Evolutionary conservation across 2,113 vertebrate species (phyloP).

Genomic region (Brachyistius frenatus): DNA sequence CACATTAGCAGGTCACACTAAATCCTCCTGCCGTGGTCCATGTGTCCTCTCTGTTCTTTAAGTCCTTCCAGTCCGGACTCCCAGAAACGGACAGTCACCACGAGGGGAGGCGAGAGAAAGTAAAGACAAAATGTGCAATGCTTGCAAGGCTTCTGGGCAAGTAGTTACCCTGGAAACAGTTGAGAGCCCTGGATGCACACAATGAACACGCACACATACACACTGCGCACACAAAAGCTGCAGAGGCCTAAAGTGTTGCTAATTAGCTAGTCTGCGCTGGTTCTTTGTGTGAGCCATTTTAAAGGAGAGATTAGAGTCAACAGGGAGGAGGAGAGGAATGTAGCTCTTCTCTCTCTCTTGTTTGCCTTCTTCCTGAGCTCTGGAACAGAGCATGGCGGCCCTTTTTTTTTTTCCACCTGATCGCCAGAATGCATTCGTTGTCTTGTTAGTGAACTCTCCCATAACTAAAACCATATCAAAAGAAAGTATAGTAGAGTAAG

Average conservation of each 20-base stretch:
- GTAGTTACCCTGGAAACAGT: slow-evolving; percentile 87
- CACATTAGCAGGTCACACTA: slow-evolving; percentile 12
- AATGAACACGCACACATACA: slow-evolving; percentile 68
- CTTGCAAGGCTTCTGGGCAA: slow-evolving; percentile 75
- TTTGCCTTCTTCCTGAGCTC: slow-evolving; percentile 46
- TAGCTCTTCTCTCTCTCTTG: slow-evolving; percentile 64
- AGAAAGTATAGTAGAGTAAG: neutral
- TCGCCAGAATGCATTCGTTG: slow-evolving; percentile 50
- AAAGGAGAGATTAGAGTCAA: slow-evolving; percentile 87
- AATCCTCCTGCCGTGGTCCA: slow-evolving; percentile 3
- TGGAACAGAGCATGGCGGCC: slow-evolving; percentile 32
- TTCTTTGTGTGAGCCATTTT: slow-evolving; percentile 85
- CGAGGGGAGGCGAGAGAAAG: slow-evolving; percentile 55
- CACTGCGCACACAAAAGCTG: slow-evolving; percentile 78
- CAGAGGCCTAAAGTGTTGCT: slow-evolving; percentile 86
- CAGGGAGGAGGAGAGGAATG: slow-evolving; percentile 81
- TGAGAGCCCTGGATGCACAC: slow-evolving; percentile 75
- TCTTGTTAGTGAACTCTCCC: slow-evolving; percentile 35
- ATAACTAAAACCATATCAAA: slow-evolving; percentile 8
- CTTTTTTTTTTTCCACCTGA: slow-evolving; percentile 32
- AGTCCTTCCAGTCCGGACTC: slow-evolving; percentile 25
- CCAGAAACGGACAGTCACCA: slow-evolving; percentile 48
- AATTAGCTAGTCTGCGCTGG: slow-evolving; percentile 85
- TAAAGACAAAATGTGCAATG: slow-evolving; percentile 75
- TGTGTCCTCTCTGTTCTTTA: slow-evolving; percentile 25